Evolutionary conservation across 1,140 invertebrate genomes (phyloP), one percentile per base, ranked within the genome.

Genomic region (Achatina immaculata): DNA sequence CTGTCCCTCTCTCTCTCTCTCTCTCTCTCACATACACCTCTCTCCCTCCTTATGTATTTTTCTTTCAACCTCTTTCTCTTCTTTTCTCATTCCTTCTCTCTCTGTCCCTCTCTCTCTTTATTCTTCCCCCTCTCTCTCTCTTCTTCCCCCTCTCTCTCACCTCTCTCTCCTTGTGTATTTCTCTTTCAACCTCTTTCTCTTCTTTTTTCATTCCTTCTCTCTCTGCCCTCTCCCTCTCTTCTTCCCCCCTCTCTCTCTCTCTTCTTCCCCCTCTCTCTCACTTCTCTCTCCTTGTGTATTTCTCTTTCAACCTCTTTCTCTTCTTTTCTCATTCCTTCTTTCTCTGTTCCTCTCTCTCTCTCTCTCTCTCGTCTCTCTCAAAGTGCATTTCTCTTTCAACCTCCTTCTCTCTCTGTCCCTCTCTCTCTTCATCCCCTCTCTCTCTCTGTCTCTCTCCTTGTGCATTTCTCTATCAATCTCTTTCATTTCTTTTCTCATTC

Each of bases 1-100:
- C 62, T 81, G 48, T 65, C 75, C 58, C 19, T 71, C 42, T n/a
- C n/a, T n/a, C n/a, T 28, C 65, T n/a, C 45, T 51, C 71, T 58
- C 55, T 42, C 40, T 71, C 34, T 40, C 36, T 36, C n/a, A 7
- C 34, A 9, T 38, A 9, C n/a, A 7, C 34, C n/a, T 38, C 34
- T 40, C 36, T 36, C n/a, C 36, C 34, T 40, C 36, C 34, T 40
- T 71, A 7, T 34, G 6, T 24, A 11, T 65, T 24, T 65, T 65
- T 24, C 24, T 65, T 24, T 65, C 24, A 7, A 11, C 24, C 62
- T 65, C 24, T 24, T n/a, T 65, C 68, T 71, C 36, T 34, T 71
- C 36, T 34, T 71, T 71, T 34, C 36, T 71, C 68, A 36, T 42
- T n/a, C 11, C 36, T 34, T 71, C 11, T n/a, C n/a, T 71, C 34